Base-by-base conservation (phyloP, 2,113 vertebrate species). In the Amazona guildingii region DNA sequence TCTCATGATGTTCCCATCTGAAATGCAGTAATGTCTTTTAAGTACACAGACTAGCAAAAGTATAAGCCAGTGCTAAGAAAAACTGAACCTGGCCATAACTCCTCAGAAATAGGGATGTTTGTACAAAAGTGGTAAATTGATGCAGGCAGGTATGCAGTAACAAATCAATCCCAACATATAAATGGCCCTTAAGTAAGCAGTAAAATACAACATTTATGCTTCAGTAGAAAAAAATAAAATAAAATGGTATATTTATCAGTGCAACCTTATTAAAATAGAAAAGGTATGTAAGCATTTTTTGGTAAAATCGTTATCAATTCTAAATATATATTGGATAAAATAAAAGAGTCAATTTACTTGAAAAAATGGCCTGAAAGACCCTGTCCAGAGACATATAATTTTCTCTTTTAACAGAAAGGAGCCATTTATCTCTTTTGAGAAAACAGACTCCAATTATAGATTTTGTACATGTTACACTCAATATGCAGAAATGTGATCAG, bases 361-460 rank as follows among this genome's bases (percentile, higher is more conserved):
- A 39, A 69, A 59, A 80, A 77, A 49, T 44, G 25, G 19, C 49
- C 46, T 88, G 39, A 29, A 76, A 91, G 76, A 80, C 23, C 20
- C 39, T 77, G 49, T 84, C 52, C 78, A 90, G 84, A 89, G 89
- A 88, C 49, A 55, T n/a, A 70, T 57, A 5, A 55, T 80, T 95
- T 67, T 77, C 78, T 95, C 81, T 73, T 90, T 95, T 61, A 86
- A 63, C 33, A 95, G 49, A 88, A 95, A 75, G 80, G 96, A 94
- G 70, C 81, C 83, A 94, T 98, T 98, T 98, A 79, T 93, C 92
- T 91, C 89, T 98, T 97, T 97, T 97, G 94, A 97, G 92, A 98
- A 98, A 98, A 97, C 95, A 98, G 98, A 97, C 98, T 98, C 97
- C 98, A 98, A 97, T 98, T 98, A 98, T 97, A 98, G 98, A 98